Conservation (phyloP, 2,113 vertebrate genomes). For the Eretmochelys imbricata region DNA sequence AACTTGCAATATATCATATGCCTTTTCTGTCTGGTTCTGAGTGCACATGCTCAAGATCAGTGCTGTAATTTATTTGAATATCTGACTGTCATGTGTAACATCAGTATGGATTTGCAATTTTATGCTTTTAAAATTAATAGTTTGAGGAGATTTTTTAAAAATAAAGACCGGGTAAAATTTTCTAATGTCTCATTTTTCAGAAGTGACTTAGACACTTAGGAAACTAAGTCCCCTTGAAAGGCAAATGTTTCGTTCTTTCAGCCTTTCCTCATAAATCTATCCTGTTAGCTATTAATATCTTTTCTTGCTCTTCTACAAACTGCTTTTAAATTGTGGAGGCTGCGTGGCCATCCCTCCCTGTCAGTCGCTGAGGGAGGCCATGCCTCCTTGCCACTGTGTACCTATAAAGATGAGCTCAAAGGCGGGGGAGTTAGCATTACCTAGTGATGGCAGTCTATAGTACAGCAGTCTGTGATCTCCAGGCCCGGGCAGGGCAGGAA, state of each 20-base stretch:
- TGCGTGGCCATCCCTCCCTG: too few relatives aligned
- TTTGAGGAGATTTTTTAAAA: background rate
- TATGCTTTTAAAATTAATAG: background rate
- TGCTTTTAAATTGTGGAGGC: background rate
- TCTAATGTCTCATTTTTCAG: background rate
- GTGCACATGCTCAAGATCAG: background rate
- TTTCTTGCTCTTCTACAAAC: background rate
- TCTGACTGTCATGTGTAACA: rapidly evolving
- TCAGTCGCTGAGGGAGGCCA: too few relatives aligned
- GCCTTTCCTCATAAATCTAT: slow-evolving; percentile 2
- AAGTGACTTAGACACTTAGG: background rate
- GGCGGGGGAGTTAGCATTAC: too few relatives aligned
- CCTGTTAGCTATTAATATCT: background rate
- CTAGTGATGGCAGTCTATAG: too few relatives aligned
- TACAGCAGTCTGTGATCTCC: too few relatives aligned
- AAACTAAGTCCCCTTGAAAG: background rate
- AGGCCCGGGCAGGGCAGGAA: too few relatives aligned
- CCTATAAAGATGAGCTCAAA: too few relatives aligned
- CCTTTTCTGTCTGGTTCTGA: background rate
- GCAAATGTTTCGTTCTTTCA: background rate
- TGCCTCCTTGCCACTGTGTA: too few relatives aligned
- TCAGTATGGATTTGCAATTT: background rate
- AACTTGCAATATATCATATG: background rate
- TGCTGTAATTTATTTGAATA: background rate
- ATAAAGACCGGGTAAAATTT: background rate